Evolutionary conservation across 2,113 vertebrate genomes (phyloP), one percentile per base, ranked within the genome.

Genomic region (Silurus glanis): DNA sequence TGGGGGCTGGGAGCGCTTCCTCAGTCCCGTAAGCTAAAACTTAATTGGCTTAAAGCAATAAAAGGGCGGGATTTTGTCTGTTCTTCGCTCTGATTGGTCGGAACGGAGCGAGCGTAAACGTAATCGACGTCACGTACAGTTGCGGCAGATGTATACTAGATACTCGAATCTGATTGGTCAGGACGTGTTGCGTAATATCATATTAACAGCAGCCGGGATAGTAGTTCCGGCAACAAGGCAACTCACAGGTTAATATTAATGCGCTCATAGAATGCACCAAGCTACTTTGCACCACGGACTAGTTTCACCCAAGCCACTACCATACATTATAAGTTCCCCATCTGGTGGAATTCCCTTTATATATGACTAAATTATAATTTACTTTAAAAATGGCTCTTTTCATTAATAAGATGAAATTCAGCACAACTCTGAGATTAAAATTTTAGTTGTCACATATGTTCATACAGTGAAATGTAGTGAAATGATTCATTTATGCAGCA

Each of bases 11-110:
- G n/a, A n/a, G n/a, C n/a, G n/a, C n/a, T n/a, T n/a, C n/a, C n/a
- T n/a, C n/a, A n/a, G n/a, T n/a, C 87, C 58, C 79, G 53, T 17
- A 69, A 56, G 51, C 14, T 45, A 21, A 64, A 49, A 21, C 82
- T 16, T 74, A 1, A 93, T 93, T 92, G 91, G 91, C 67, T 72
- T 8, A 74, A 4, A 16, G n/a, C 23, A 23, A 14, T 19, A 3
- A 49, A 66, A 23, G 53, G 84, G 84, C 25, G 78, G 78, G 71
- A 28, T 12, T 51, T 13, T 55, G 62, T 55, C 16, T 17, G 45
- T 62, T 14, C 61, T 67, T 23, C 13, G 6, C 2, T 62, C 56
- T 92, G 64, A 92, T 92, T 93, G 89, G 93, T 67, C 45, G 19
- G 45, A 7, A 10, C 0, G 3, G 49, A 3, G 84, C 14, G 17